phyloP scores from a whole-genome alignment of 2,113 vertebrate species.

The Astatoreochromis straeleni region DNA sequence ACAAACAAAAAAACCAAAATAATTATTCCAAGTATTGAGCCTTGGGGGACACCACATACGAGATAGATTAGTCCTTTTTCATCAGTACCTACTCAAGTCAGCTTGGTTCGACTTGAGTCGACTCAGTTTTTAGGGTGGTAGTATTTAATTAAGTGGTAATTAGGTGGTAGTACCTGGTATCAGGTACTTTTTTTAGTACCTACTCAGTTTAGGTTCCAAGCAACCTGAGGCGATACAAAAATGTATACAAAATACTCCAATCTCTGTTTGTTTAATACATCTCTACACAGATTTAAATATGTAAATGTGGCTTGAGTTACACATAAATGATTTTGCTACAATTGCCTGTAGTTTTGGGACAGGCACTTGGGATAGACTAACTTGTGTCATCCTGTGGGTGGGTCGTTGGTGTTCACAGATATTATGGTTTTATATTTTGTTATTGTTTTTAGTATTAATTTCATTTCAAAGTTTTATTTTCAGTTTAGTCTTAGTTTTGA shows the following conservation, averaged over 20 bases:
- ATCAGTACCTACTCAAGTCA: neutral
- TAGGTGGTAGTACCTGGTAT: neutral
- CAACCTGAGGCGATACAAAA: neutral
- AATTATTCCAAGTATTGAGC: neutral
- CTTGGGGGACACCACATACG: neutral
- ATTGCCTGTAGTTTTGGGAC: neutral
- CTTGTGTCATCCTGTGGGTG: neutral
- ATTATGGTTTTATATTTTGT: neutral
- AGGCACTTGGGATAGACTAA: neutral
- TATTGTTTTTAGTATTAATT: neutral
- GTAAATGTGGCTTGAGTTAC: neutral
- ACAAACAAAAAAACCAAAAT: fast-evolving
- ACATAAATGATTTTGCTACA: neutral
- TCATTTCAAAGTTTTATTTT: neutral
- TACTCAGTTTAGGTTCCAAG: neutral
- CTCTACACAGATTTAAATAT: neutral
- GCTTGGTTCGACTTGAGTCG: neutral
- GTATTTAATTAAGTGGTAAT: neutral
- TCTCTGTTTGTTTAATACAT: neutral
- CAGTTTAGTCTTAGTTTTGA: neutral
- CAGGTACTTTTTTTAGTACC: neutral
- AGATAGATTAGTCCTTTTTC: neutral
- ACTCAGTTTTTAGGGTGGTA: neutral
- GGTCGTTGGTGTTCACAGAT: neutral
- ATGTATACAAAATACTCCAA: neutral